These are phyloP conservation scores for Podarcis raffonei DNA, from an alignment of 2,113 vertebrate species.

Conservation along the genomic window DNA sequence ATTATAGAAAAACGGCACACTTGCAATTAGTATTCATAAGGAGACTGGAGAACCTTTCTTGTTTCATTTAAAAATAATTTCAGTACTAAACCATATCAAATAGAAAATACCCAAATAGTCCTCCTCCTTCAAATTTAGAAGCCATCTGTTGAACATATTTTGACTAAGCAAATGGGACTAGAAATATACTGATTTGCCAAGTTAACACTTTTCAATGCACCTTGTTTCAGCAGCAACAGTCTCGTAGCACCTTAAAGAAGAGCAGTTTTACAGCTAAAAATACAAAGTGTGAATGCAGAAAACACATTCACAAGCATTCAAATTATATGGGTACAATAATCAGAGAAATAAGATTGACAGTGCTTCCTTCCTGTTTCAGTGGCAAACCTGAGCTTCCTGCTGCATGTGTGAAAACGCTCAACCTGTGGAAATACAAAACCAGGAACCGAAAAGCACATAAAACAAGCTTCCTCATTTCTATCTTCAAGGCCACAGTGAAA, in stretches of 20 bases:
- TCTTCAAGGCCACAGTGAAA: conserved; percentile 30
- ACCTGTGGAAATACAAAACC: conserved; percentile 28
- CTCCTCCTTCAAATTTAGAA: neutral
- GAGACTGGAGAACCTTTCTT: neutral
- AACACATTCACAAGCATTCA: neutral
- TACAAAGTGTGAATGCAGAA: neutral
- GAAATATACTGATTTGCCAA: too few species aligned
- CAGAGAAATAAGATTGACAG: neutral
- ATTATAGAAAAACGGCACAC: neutral
- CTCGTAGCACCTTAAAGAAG: too few species aligned
- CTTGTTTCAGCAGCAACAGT: too few species aligned
- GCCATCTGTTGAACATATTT: neutral
- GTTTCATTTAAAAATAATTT: neutral
- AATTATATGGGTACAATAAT: neutral
- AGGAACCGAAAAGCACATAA: conserved; percentile 8
- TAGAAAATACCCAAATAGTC: neutral
- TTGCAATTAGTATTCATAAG: neutral
- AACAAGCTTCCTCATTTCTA: conserved; percentile 8
- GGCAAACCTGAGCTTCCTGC: too few species aligned
- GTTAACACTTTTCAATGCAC: too few species aligned
- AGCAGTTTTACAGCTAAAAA: too few species aligned
- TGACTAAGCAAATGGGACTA: neutral
- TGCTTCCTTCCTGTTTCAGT: neutral
- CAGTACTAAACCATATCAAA: neutral
- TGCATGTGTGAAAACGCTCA: neutral